phyloP scores from a whole-genome alignment of 2,888 invertebrate species.

The Stenodema calcarata region DNA sequence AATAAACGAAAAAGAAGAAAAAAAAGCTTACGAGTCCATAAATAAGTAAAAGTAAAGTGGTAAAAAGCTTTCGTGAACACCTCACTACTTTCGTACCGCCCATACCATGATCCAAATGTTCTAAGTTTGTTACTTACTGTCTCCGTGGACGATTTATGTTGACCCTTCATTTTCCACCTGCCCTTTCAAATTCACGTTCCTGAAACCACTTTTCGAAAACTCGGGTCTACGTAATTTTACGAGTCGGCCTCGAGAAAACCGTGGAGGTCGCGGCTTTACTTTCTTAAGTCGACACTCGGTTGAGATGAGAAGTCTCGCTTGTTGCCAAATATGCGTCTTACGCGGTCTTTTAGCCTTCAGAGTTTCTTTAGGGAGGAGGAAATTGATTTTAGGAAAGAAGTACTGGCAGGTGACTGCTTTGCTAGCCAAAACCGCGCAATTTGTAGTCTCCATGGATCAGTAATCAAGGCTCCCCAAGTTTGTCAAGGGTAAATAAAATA shows the following conservation, averaged over 20 bases:
- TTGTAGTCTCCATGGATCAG: background rate
- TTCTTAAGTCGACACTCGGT: background rate
- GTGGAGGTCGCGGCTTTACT: background rate
- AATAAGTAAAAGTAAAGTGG: background rate
- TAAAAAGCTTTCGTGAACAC: background rate
- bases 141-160: background rate
- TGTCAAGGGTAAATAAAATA: too few relatives aligned
- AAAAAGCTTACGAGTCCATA: background rate
- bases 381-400: background rate
- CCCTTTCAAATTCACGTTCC: background rate
- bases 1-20: background rate
- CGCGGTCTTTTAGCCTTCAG: background rate
- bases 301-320: background rate
- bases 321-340: background rate
- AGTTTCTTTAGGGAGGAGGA: background rate
- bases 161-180: background rate
- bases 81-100: background rate
- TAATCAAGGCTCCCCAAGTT: background rate
- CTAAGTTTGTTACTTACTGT: slow-evolving; percentile 7
- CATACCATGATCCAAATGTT: background rate
- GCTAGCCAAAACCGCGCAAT: background rate
- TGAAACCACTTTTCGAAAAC: background rate
- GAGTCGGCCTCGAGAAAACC: background rate
- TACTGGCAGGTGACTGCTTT: background rate
- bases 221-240: background rate